Conservation (phyloP, 2,113 vertebrate genomes). For the Silurus glanis region DNA sequence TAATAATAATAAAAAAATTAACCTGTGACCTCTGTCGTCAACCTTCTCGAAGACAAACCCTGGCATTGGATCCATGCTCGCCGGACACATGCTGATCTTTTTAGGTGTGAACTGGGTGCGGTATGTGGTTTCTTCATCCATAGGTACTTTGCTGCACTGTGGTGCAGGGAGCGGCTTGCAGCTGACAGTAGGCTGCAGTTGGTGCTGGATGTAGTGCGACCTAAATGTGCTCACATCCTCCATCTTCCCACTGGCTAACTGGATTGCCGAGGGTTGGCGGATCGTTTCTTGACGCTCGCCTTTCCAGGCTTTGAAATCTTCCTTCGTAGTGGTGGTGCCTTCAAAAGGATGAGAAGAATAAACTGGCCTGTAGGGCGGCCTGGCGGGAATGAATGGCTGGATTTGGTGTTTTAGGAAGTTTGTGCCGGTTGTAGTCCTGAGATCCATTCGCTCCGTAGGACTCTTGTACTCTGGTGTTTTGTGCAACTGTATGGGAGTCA, state of each 20-base stretch:
- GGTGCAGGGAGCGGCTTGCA: conserved; percentile 67
- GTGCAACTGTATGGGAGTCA: conserved; percentile 56
- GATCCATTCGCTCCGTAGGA: conserved; percentile 72
- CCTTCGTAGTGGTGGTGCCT: conserved; percentile 75
- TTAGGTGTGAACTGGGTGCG: conserved; percentile 72
- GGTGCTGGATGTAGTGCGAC: conserved; percentile 75
- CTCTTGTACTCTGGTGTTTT: conserved; percentile 65
- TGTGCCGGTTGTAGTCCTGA: conserved; percentile 69
- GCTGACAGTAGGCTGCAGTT: conserved; percentile 64
- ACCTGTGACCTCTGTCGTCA: conserved; percentile 75
- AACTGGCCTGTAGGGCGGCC: conserved; percentile 60
- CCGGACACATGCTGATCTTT: conserved; percentile 73
- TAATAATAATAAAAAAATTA: background rate
- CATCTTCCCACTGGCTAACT: conserved; percentile 70
- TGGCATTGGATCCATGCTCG: conserved; percentile 63
- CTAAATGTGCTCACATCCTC: conserved; percentile 78
- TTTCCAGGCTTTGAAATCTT: conserved; percentile 78
- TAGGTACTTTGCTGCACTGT: conserved; percentile 54
- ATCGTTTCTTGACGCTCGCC: conserved; percentile 58
- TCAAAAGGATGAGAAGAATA: conserved; percentile 71
- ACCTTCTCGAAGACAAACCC: conserved; percentile 75
- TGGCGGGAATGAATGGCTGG: conserved; percentile 65
- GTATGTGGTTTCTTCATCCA: conserved; percentile 75
- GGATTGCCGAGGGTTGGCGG: conserved; percentile 61
- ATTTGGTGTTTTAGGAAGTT: conserved; percentile 69